Conservation (phyloP, 2,888 invertebrate genomes). For the Bombyx huttoni region DNA sequence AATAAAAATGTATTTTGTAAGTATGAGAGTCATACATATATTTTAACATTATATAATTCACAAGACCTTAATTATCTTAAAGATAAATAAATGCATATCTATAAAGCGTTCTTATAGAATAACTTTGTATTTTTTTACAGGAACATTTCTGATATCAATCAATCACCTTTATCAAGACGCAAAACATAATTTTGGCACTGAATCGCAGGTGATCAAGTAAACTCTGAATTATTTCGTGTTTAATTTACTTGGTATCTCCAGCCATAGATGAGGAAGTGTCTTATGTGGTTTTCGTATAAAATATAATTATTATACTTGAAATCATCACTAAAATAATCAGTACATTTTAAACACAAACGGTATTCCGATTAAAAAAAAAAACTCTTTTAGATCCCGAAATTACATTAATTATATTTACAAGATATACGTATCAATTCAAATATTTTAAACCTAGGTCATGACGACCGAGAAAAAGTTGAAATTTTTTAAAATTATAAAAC, state of each 20-base stretch:
- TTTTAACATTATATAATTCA: neutral
- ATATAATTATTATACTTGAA: slow-evolving; percentile 43
- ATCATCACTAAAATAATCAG: slow-evolving; percentile 66
- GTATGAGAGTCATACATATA: neutral
- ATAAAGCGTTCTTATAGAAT: neutral
- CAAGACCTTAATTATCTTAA: neutral
- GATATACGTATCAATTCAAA: slow-evolving; percentile 14
- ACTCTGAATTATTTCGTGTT: no score
- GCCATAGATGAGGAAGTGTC: slow-evolving; percentile 63
- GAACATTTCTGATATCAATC: neutral
- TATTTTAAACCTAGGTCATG: neutral
- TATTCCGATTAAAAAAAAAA: slow-evolving; percentile 37
- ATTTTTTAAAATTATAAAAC: slow-evolving; percentile 17
- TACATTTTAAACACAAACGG: slow-evolving; percentile 65
- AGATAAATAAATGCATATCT: neutral
- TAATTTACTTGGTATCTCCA: slow-evolving; percentile 3
- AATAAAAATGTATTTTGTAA: neutral
- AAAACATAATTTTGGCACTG: neutral
- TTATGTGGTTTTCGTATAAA: slow-evolving; percentile 46
- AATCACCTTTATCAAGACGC: neutral
- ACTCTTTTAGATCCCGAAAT: slow-evolving; percentile 31
- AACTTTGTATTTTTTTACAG: neutral
- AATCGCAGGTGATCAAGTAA: neutral
- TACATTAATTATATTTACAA: slow-evolving; percentile 23
- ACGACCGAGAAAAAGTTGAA: slow-evolving; percentile 8